A percentile compares a stretch with the other conserved stretches of the same genome.
Conservation (phyloP, 1,140 invertebrate genomes). For the Oryzaephilus surinamensis region DNA sequence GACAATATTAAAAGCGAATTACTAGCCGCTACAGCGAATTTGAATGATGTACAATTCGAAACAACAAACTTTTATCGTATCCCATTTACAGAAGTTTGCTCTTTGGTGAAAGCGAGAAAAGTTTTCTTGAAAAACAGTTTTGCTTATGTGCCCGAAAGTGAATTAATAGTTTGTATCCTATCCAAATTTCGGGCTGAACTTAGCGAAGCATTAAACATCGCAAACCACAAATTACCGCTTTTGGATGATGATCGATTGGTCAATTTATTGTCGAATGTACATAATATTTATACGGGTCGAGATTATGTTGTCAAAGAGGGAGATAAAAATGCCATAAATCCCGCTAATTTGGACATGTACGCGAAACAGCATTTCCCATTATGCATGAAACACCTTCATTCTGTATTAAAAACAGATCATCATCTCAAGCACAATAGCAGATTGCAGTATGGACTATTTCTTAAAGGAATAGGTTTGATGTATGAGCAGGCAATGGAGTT, state of each 20-base stretch:
- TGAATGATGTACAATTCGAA: conserved; percentile 44
- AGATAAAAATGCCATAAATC: conserved; percentile 22
- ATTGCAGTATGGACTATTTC: conserved; percentile 85
- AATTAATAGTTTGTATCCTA: conserved; percentile 76
- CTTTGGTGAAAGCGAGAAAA: conserved; percentile 68
- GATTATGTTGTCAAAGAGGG: conserved; percentile 44
- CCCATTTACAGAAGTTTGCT: conserved; percentile 76
- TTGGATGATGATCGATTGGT: conserved; percentile 72
- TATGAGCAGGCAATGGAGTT: conserved; percentile 45
- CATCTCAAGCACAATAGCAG: conserved; percentile 84
- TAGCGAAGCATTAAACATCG: conserved; percentile 59
- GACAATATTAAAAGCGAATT: conserved; percentile 32
- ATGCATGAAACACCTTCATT: conserved; percentile 88
- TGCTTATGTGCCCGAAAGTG: conserved; percentile 77
- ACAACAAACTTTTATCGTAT: conserved; percentile 70
- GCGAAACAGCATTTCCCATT: conserved; percentile 80
- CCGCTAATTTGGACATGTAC: conserved; percentile 54
- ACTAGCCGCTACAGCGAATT: conserved; percentile 12
- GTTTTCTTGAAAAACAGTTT: conserved; percentile 76
- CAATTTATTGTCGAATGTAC: conserved; percentile 61
- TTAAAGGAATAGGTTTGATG: conserved; percentile 61
- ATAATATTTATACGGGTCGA: conserved; percentile 70
- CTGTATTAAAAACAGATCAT: conserved; percentile 62
- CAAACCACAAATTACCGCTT: conserved; percentile 51
- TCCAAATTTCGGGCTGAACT: conserved; percentile 66